Percentiles rank a stretch among this genome's conserved stretches.
Conservation (phyloP, 2,888 invertebrate genomes). For the Bimastos eiseni region DNA sequence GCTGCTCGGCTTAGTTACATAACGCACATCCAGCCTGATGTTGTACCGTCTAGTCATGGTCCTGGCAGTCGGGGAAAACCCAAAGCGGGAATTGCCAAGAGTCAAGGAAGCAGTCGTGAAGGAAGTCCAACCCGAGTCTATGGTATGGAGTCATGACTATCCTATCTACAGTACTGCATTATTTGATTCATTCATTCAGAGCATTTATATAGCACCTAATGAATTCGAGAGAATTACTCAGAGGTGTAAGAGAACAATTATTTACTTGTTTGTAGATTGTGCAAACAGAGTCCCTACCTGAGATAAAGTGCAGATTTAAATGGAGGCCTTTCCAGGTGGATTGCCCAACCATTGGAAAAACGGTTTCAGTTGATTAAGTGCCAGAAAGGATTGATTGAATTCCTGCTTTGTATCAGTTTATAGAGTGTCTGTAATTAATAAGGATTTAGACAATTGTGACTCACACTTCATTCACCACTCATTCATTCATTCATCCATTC, state of each 20-base stretch:
- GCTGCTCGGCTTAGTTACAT: constrained; percentile 80
- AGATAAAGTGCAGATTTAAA: too few relatives aligned
- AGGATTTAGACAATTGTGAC: background rate
- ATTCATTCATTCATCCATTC: too few relatives aligned
- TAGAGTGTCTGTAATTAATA: background rate
- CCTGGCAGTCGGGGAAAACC: background rate
- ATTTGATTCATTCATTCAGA: too few relatives aligned
- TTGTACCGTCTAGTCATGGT: background rate
- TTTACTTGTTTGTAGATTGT: too few relatives aligned
- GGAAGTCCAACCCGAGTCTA: constrained; percentile 58
- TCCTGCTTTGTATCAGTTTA: background rate
- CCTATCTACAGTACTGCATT: background rate
- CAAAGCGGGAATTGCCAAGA: constrained; percentile 38
- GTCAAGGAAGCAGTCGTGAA: constrained; percentile 63
- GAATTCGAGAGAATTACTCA: too few relatives aligned
- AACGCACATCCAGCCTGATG: constrained; percentile 64
- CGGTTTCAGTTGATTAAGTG: background rate
- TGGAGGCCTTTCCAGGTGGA: too few relatives aligned
- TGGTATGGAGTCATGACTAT: constrained; percentile 37
- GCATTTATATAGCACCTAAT: too few relatives aligned
- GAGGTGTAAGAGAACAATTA: too few relatives aligned
- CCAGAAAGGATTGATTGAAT: background rate
- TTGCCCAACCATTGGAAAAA: background rate
- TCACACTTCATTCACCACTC: background rate
- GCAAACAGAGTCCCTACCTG: too few relatives aligned